phyloP scores from a whole-genome alignment of 2,888 invertebrate genomes.

The Epinotia nisella region DNA sequence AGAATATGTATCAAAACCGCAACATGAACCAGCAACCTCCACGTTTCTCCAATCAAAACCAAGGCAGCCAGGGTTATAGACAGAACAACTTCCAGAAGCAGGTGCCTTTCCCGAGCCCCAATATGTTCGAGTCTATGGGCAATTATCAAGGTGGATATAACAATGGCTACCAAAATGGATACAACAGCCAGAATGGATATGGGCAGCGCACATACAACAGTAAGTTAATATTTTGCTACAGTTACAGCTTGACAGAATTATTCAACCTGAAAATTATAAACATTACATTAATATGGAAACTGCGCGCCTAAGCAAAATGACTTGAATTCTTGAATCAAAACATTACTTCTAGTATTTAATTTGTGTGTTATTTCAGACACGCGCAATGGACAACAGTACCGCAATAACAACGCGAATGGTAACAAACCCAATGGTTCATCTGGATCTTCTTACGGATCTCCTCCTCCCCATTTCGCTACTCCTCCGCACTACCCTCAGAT shows the following conservation, averaged over 20 bases:
- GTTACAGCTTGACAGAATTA: not conserved
- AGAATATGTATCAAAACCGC: constrained; percentile 71
- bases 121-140: constrained; percentile 84
- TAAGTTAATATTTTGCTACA: constrained; percentile 54
- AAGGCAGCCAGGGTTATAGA: constrained; percentile 73
- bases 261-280: not conserved
- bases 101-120: constrained; percentile 85
- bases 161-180: constrained; percentile 81
- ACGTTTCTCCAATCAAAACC: constrained; percentile 79
- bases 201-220: constrained; percentile 78
- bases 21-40: constrained; percentile 76
- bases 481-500: constrained; percentile 78
- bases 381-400: constrained; percentile 76
- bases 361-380: constrained; percentile 56
- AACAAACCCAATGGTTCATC: constrained; percentile 72
- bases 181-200: constrained; percentile 78
- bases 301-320: not conserved
- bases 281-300: too few species aligned
- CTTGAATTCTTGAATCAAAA: not conserved
- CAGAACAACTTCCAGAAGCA: constrained; percentile 82
- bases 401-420: constrained; percentile 69
- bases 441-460: constrained; percentile 79
- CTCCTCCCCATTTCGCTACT: constrained; percentile 80
- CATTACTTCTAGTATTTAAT: not conserved
- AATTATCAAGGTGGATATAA: constrained; percentile 84